Conservation (phyloP, 2,113 vertebrate species). For the Alexandromys fortis region DNA sequence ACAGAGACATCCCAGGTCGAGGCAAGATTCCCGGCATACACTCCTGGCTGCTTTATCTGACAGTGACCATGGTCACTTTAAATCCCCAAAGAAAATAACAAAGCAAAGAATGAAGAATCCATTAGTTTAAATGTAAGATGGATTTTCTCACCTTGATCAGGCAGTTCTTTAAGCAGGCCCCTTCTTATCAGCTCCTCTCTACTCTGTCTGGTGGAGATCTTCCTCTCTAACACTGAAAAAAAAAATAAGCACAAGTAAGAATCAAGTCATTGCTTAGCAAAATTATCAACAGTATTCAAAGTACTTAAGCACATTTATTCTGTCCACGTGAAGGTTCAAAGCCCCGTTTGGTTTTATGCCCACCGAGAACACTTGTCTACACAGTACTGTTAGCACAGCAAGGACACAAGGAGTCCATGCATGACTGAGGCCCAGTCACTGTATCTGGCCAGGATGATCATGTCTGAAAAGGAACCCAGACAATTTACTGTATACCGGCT, state of each 20-base stretch:
- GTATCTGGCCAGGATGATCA: not conserved
- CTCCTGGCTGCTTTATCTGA: not conserved
- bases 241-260: constrained; percentile 86
- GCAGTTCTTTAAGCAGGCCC: constrained; percentile 94
- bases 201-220: constrained; percentile 98
- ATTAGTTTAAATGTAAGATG: constrained; percentile 60
- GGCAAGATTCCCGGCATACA: not conserved
- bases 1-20: not conserved
- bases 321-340: not conserved
- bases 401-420: not conserved
- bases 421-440: not conserved
- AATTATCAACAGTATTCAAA: constrained; percentile 65
- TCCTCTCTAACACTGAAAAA: constrained; percentile 94
- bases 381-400: not conserved
- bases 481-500: not conserved
- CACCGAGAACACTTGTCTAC: not conserved
- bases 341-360: not conserved
- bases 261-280: constrained; percentile 74
- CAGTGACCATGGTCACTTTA: constrained; percentile 12
- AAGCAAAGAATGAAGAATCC: constrained; percentile 36
- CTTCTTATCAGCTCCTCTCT: constrained; percentile 97
- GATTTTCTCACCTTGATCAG: constrained; percentile 92
- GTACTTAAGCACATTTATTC: constrained; percentile 16
- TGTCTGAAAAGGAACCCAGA: constrained; percentile 10
- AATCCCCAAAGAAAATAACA: constrained; percentile 65